These are phyloP conservation scores for Diachasma alloeum DNA, from an alignment of 1,140 invertebrate genomes.

Conservation along the genomic window DNA sequence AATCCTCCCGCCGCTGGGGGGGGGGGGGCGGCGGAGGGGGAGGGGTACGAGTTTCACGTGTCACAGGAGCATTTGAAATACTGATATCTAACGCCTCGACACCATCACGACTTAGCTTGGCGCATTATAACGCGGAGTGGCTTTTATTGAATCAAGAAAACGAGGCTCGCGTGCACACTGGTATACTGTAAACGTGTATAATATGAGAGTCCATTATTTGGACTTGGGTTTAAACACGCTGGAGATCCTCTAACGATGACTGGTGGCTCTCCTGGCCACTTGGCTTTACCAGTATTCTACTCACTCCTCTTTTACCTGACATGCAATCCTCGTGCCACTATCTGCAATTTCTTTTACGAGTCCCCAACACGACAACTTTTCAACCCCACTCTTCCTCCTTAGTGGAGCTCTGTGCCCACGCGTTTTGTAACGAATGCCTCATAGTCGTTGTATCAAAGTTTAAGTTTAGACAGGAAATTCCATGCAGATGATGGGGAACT, in stretches of 20 bases:
- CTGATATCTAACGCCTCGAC: not conserved
- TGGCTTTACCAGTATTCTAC: not conserved
- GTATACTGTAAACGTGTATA: not conserved
- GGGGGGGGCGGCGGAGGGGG: no score
- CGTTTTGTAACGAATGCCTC: not conserved
- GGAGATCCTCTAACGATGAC: conserved; percentile 9
- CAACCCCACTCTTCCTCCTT: not conserved
- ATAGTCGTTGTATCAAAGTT: not conserved
- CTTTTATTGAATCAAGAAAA: conserved; percentile 10
- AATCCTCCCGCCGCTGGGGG: no score
- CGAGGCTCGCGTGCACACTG: conserved; percentile 3
- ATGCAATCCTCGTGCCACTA: not conserved
- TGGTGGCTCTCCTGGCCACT: not conserved
- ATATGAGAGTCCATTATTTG: conserved; percentile 1
- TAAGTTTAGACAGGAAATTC: not conserved
- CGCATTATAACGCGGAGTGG: not conserved
- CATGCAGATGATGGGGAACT: not conserved
- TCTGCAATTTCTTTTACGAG: conserved; percentile 8
- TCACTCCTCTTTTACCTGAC: conserved; percentile 13
- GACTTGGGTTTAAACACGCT: not conserved
- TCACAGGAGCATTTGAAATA: not conserved
- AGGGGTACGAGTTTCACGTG: not conserved
- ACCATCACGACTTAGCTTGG: not conserved
- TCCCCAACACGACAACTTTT: not conserved
- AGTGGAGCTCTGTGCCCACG: not conserved